These are phyloP conservation scores for Drosophila multiciliata DNA, from an alignment of 2,888 invertebrate species.

Conservation along the genomic window DNA sequence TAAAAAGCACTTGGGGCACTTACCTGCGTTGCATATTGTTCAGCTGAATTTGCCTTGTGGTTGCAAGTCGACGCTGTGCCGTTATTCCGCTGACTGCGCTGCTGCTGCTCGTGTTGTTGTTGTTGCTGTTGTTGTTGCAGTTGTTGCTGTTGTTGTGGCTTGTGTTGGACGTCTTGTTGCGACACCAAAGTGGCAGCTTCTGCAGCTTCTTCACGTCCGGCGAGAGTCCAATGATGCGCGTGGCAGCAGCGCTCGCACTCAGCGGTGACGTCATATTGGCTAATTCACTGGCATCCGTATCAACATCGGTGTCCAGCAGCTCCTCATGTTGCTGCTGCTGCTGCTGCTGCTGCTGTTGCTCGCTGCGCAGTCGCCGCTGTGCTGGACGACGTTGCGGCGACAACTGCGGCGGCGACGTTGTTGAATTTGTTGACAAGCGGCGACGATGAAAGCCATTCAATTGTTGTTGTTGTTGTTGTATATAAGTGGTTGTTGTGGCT, in stretches of 20 bases:
- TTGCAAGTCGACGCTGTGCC: constrained; percentile 29
- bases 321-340: constrained; percentile 28
- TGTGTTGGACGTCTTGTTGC: constrained; percentile 26
- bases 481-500: constrained; percentile 16
- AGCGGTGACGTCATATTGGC: constrained; percentile 70
- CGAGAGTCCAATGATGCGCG: constrained; percentile 67
- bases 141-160: constrained; percentile 24
- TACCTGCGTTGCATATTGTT: constrained; percentile 44
- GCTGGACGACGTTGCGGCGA: constrained; percentile 42
- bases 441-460: constrained; percentile 49
- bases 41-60: constrained; percentile 28
- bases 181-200: constrained; percentile 63
- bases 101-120: constrained; percentile 24
- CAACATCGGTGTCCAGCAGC: constrained; percentile 48
- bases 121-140: constrained; percentile 23
- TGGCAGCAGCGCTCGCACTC: constrained; percentile 67
- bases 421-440: constrained; percentile 34
- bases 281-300: constrained; percentile 70
- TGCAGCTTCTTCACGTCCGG: constrained; percentile 72
- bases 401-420: constrained; percentile 16
- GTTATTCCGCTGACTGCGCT: constrained; percentile 17
- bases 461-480: constrained; percentile 34
- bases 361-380: constrained; percentile 46
- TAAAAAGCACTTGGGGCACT: constrained; percentile 27
- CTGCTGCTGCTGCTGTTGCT: constrained; percentile 22